Evolutionary conservation across 1,140 invertebrate genomes (phyloP).

Genomic region (Tetragonula clypearis): DNA sequence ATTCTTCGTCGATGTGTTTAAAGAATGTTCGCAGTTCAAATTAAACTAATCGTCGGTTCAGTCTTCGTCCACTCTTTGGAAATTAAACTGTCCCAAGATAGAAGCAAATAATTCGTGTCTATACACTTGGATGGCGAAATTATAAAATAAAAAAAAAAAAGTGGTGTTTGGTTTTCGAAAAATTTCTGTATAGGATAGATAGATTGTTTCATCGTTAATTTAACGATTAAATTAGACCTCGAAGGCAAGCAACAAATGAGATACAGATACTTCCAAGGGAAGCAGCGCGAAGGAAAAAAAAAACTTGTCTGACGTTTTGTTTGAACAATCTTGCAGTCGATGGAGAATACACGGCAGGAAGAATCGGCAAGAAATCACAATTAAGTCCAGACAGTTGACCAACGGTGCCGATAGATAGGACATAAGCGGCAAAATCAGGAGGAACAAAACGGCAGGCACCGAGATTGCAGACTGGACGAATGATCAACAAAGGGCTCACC

Average conservation of each 20-base stretch:
- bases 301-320: no score
- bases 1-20: neutral
- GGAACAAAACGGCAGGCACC: neutral
- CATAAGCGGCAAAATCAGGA: constrained; percentile 9
- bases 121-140: neutral
- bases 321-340: neutral
- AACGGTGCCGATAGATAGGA: constrained; percentile 4
- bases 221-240: neutral
- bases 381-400: constrained; percentile 20
- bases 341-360: neutral
- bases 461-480: constrained; percentile 41
- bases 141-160: neutral
- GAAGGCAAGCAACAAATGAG: neutral
- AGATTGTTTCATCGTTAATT: no score
- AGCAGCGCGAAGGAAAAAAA: no score
- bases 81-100: neutral
- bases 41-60: neutral
- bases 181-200: no score
- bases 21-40: neutral
- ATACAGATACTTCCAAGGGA: neutral
- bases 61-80: neutral
- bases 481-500: constrained; percentile 43
- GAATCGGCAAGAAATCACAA: constrained; percentile 16
- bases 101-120: neutral
- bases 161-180: no score